Conservation (phyloP, 2,797 vertebrate species). For the Sylvilagus floridanus region DNA sequence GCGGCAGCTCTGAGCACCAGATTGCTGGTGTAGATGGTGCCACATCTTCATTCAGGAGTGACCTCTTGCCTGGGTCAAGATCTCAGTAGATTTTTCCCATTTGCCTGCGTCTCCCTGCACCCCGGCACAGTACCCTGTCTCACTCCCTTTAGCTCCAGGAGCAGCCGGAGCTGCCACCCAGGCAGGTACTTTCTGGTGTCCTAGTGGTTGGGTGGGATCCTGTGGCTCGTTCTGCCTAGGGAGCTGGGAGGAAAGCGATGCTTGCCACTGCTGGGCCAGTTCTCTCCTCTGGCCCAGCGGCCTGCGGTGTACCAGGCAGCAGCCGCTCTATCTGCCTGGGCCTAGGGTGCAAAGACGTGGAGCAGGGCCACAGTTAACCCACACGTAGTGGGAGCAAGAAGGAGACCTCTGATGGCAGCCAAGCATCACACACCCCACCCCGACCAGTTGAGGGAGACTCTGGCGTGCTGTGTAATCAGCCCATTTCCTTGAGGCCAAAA, state of each 20-base stretch:
- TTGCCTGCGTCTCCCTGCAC: not conserved
- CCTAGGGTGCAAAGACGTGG: not conserved
- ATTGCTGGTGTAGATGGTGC: not conserved
- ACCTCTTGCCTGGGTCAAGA: conserved; percentile 14
- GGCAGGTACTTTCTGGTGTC: not conserved
- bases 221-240: not conserved
- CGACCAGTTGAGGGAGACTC: conserved; percentile 2
- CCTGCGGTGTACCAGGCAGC: not conserved
- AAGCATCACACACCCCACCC: not conserved
- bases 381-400: not conserved
- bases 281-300: not conserved
- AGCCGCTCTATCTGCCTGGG: not conserved
- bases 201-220: not conserved
- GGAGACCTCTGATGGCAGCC: not conserved
- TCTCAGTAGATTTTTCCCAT: not conserved
- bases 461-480: not conserved
- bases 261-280: not conserved
- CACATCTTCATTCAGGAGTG: not conserved
- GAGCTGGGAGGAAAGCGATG: not conserved
- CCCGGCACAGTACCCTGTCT: not conserved
- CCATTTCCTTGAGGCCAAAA: not conserved
- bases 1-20: not conserved
- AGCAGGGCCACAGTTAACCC: not conserved
- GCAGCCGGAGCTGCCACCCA: not conserved
- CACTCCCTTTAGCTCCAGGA: not conserved